Evolutionary conservation across 2,113 vertebrate genomes (phyloP).

Genomic region (Sebastes fasciatus): DNA sequence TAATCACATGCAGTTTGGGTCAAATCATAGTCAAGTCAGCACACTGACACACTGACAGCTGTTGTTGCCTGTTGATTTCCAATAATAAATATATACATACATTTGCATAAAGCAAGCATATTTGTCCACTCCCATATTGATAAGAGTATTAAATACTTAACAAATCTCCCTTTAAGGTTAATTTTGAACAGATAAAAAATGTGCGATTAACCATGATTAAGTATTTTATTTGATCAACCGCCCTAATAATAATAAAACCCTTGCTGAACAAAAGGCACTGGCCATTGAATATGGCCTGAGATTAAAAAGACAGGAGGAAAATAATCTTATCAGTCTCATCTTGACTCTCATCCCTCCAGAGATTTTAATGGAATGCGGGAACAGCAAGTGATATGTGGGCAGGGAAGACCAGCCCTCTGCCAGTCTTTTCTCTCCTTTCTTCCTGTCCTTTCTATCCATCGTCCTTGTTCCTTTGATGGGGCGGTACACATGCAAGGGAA

Average conservation of each 20-base stretch:
- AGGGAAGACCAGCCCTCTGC: slow-evolving; percentile 64
- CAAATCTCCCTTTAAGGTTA: too few relatives aligned
- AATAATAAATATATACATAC: too few relatives aligned
- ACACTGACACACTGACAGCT: too few relatives aligned
- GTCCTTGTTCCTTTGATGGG: slow-evolving; percentile 43
- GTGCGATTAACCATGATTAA: too few relatives aligned
- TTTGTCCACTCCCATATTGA: too few relatives aligned
- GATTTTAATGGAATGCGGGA: slow-evolving; percentile 76
- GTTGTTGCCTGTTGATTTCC: too few relatives aligned
- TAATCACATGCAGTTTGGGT: too few relatives aligned
- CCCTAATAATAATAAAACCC: background rate
- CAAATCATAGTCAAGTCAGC: too few relatives aligned
- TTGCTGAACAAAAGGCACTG: background rate
- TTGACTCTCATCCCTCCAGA: slow-evolving; percentile 63
- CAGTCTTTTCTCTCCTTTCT: slow-evolving; percentile 63
- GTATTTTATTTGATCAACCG: too few relatives aligned
- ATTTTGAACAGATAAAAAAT: too few relatives aligned
- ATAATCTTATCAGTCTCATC: slow-evolving; percentile 74
- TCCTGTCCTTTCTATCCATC: slow-evolving; percentile 56
- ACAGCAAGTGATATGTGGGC: slow-evolving; percentile 69
- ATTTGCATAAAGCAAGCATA: too few relatives aligned
- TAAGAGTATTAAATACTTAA: too few relatives aligned
- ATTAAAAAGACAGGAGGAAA: slow-evolving; percentile 42
- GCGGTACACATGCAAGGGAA: slow-evolving; percentile 42
- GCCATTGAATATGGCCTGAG: slow-evolving; percentile 31